A percentile compares a stretch with the other conserved stretches of the same genome.
Evolutionary conservation across 2,113 vertebrate genomes (phyloP).

Genomic region (Paedocypris sp.): DNA sequence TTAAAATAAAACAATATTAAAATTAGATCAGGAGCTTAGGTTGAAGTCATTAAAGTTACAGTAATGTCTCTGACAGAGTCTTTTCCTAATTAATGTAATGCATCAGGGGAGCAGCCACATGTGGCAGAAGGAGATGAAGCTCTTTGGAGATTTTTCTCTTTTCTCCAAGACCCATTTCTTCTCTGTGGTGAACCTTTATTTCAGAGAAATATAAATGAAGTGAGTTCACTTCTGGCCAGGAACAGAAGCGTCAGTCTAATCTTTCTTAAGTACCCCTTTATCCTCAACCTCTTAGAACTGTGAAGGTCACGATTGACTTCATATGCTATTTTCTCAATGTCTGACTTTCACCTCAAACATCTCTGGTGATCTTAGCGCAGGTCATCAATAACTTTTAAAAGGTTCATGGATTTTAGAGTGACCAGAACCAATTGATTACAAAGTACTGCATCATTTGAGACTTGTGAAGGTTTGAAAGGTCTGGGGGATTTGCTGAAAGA

Average conservation of each 20-base stretch:
- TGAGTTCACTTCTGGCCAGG: background rate
- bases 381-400: conserved; percentile 34
- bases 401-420: conserved; percentile 21
- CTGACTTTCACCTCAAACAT: background rate
- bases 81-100: conserved; percentile 39
- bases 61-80: conserved; percentile 25
- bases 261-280: conserved; percentile 6
- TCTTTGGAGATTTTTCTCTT: conserved; percentile 18
- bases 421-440: conserved; percentile 23
- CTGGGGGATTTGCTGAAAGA: conserved; percentile 9
- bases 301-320: conserved; percentile 34
- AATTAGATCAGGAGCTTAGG: conserved; percentile 23
- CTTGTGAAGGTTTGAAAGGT: background rate
- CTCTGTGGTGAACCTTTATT: background rate
- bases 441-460: conserved; percentile 13
- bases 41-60: conserved; percentile 35
- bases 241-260: conserved; percentile 2
- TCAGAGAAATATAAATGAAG: background rate
- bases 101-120: conserved; percentile 23
- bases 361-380: conserved; percentile 1
- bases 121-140: conserved; percentile 14
- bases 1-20: conserved; percentile 45
- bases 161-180: conserved; percentile 2
- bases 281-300: conserved; percentile 3
- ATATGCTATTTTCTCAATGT: background rate